phyloP scores from a whole-genome alignment of 2,797 vertebrate genomes.

The Macropus fuliginosus region DNA sequence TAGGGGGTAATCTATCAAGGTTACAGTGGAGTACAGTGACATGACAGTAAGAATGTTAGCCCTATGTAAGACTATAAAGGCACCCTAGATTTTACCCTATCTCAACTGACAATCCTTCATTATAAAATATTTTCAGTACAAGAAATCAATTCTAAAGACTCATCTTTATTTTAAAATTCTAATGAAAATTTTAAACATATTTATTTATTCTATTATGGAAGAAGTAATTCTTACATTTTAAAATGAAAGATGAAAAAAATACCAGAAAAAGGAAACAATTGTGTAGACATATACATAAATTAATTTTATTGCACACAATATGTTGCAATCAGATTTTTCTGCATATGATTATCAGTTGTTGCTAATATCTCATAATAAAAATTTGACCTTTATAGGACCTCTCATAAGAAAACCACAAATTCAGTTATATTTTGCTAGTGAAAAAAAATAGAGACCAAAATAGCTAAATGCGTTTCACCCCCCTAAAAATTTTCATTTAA shows the following conservation, averaged over 20 bases:
- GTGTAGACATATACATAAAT: slow-evolving; percentile 29
- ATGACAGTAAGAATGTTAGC: slow-evolving; percentile 42
- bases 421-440: slow-evolving; percentile 36
- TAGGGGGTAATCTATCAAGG: slow-evolving; percentile 73
- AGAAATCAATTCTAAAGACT: slow-evolving; percentile 56
- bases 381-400: slow-evolving; percentile 40
- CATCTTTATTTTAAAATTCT: slow-evolving; percentile 48
- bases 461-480: slow-evolving; percentile 24
- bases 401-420: slow-evolving; percentile 57
- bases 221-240: slow-evolving; percentile 42
- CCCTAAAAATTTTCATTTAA: slow-evolving; percentile 35
- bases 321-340: slow-evolving; percentile 10
- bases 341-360: slow-evolving; percentile 18
- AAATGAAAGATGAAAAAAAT: slow-evolving; percentile 59
- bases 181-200: slow-evolving; percentile 54
- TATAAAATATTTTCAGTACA: slow-evolving; percentile 47
- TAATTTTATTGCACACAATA: slow-evolving; percentile 17
- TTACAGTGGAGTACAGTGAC: slow-evolving; percentile 61
- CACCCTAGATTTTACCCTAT: slow-evolving; percentile 10
- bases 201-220: slow-evolving; percentile 44
- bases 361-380: background rate
- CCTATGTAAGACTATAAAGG: slow-evolving; percentile 37
- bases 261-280: slow-evolving; percentile 59
- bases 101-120: slow-evolving; percentile 46
- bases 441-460: slow-evolving; percentile 38